Percentiles rank a stretch among this genome's conserved stretches.
Conservation (phyloP, 2,113 vertebrate species). For the Barbus barbus region DNA sequence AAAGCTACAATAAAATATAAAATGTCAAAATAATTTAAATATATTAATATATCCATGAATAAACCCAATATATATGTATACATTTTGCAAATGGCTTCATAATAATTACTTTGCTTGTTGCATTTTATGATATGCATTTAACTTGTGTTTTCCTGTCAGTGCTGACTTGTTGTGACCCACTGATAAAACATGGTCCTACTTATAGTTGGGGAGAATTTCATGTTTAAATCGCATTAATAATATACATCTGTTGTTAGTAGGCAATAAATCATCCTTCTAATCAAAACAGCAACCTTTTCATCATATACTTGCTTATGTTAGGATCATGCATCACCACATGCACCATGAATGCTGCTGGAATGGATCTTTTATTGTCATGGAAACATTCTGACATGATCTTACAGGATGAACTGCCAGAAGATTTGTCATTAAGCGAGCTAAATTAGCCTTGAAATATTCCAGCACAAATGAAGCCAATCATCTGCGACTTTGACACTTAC, state of each 20-base stretch:
- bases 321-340: neutral
- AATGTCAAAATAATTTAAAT: no score
- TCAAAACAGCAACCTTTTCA: constrained; percentile 5
- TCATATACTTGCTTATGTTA: constrained; percentile 19
- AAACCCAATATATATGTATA: neutral
- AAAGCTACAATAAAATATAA: no score
- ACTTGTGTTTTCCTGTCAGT: neutral
- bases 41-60: no score
- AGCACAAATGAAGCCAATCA: constrained; percentile 24
- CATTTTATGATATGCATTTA: neutral
- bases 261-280: constrained; percentile 11
- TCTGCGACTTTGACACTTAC: constrained; percentile 24
- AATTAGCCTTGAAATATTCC: constrained; percentile 39
- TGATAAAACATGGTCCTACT: neutral
- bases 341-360: neutral
- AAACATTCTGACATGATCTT: constrained; percentile 29
- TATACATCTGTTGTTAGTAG: constrained; percentile 36
- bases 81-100: neutral
- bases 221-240: neutral
- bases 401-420: neutral
- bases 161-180: neutral
- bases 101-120: neutral
- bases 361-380: constrained; percentile 10
- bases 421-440: constrained; percentile 30
- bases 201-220: neutral